phyloP scores from a whole-genome alignment of 1,140 invertebrate genomes.

The Caerostris extrusa region DNA sequence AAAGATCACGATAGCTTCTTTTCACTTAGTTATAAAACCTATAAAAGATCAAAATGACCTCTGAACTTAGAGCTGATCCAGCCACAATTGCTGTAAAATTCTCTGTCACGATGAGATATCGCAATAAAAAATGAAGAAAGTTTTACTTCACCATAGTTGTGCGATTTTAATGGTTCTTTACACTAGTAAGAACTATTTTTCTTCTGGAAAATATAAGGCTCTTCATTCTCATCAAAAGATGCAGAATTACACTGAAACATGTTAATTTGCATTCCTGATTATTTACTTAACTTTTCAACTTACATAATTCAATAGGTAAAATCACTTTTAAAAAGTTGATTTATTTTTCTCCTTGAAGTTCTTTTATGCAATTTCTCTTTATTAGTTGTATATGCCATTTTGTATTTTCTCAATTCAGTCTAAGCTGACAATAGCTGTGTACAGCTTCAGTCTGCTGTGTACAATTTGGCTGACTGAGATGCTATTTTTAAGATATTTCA shows the following conservation, averaged over 20 bases:
- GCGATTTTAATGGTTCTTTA: neutral
- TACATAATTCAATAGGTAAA: no score
- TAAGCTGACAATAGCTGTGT: no score
- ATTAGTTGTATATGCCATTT: no score
- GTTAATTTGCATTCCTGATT: neutral
- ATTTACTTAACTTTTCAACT: no score
- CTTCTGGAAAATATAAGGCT: neutral
- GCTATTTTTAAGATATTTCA: no score
- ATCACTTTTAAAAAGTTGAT: no score
- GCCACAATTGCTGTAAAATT: neutral
- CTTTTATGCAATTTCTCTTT: no score
- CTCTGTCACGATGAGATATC: neutral
- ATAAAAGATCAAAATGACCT: neutral
- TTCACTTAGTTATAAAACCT: neutral
- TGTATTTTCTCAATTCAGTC: no score
- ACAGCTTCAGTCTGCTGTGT: no score
- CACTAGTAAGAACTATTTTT: neutral
- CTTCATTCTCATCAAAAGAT: neutral
- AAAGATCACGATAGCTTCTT: neutral
- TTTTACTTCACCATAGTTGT: neutral
- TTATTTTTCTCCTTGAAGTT: no score
- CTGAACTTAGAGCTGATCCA: neutral
- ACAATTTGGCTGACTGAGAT: no score
- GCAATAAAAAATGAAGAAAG: neutral
- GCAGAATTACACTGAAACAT: neutral